Base-by-base conservation (phyloP, 92 coral and sea anemone genomes). In the Pocillopora meandrina region DNA sequence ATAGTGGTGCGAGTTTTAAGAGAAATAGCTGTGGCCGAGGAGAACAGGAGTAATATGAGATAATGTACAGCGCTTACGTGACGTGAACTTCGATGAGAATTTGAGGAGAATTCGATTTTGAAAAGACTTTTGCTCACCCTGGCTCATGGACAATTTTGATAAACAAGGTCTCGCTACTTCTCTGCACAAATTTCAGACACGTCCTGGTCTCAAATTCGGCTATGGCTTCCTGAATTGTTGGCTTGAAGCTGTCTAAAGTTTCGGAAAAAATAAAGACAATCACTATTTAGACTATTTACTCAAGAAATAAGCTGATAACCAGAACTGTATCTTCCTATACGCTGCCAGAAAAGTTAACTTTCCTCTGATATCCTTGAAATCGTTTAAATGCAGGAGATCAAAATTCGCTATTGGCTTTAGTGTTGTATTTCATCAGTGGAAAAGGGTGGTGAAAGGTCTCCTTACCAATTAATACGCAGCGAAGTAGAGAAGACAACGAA, bases 81-180 rank as follows among this genome's bases (percentile, higher is more conserved):
- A 42, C 5, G 7, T 42, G 52, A 42, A 42, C 52, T 42, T 42
- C 52, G 52, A 42, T 42, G 8, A 42, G 52, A 42, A 42, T 42
- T 42, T 42, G 52, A 42, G 52, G 5, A 42, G 1, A 31, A 69
- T 60, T 35, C 7, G 13, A 77, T 61, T 20, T 47, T 47, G 18
- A 11, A 49, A 73, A 19, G 31, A 55, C 42, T 55, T 20, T 31
- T n/a, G 5, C 75, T 83, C 84, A 95, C 98, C 98, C 98, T 14
- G 59, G 35, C 17, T 81, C 73, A 21, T 88, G 71, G 49, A 93
- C 86, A 77, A 95, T 84, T 52, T 35, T 61, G 49, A 95, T 85
- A 92, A 96, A 95, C 36, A 90, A 82, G 70, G 61, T 86, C 83
- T 95, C 90, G 13, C 67, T 88, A 59, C 95, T 93, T 74, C 94